Evolutionary conservation across 2,113 vertebrate species (phyloP).

Genomic region (Thryonomys swinderianus): DNA sequence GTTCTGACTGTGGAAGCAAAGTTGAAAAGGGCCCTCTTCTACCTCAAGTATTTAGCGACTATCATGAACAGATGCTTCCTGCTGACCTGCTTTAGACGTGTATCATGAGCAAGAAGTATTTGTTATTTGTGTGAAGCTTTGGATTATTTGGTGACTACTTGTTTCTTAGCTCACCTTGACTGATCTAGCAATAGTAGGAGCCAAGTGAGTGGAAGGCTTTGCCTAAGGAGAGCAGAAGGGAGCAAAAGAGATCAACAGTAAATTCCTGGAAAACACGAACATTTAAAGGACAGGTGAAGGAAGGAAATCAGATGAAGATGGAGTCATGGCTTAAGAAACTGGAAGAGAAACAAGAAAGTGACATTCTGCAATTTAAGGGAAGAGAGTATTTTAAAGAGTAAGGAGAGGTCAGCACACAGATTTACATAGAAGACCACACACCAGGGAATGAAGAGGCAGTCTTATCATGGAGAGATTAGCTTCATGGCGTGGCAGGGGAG

Average conservation of each 20-base stretch:
- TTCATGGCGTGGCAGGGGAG: not conserved
- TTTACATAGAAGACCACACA: constrained; percentile 7
- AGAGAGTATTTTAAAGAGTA: constrained; percentile 45
- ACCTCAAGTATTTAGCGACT: constrained; percentile 14
- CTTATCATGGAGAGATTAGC: not conserved
- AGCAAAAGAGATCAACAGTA: constrained; percentile 40
- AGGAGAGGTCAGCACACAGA: constrained; percentile 11
- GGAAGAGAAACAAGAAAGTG: constrained; percentile 31
- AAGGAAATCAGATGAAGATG: constrained; percentile 47
- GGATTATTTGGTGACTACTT: constrained; percentile 13
- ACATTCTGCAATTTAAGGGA: constrained; percentile 42
- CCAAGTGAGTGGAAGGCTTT: not conserved
- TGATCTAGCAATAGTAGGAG: constrained; percentile 13
- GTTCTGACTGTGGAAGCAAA: constrained; percentile 33
- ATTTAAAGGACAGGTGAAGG: constrained; percentile 29
- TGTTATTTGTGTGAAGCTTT: constrained; percentile 17
- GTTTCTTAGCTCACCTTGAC: constrained; percentile 39
- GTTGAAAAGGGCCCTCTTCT: not conserved
- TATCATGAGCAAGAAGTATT: constrained; percentile 50
- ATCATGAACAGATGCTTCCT: not conserved
- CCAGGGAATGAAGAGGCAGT: constrained; percentile 16
- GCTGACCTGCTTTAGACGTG: constrained; percentile 25
- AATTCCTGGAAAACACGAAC: constrained; percentile 28
- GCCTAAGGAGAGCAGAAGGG: not conserved
- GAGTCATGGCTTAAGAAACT: not conserved